Evolutionary conservation across 2,113 vertebrate genomes (phyloP).

Genomic region (Campylorhamphus procurvoides): DNA sequence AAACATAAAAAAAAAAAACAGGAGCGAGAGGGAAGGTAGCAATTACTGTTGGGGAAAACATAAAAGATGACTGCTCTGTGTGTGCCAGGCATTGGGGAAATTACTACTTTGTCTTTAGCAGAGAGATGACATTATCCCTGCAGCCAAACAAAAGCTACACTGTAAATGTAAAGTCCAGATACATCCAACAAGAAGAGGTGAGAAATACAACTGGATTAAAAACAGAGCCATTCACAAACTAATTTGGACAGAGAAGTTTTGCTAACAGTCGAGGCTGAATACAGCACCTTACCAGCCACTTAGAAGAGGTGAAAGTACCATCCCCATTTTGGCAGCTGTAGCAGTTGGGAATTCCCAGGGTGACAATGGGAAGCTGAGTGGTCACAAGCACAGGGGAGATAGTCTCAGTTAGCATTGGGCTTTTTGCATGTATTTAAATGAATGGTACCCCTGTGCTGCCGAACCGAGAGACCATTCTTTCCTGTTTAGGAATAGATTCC

Average conservation of each 20-base stretch:
- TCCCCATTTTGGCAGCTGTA: not conserved
- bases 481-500: not conserved
- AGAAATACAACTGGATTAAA: slow-evolving; percentile 19
- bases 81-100: slow-evolving; percentile 24
- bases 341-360: not conserved
- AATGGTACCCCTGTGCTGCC: not conserved
- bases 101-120: slow-evolving; percentile 59
- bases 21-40: slow-evolving; percentile 29
- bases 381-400: not conserved
- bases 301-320: not conserved
- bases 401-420: not conserved
- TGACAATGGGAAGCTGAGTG: not conserved
- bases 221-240: not conserved
- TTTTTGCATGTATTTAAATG: not conserved
- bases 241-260: not conserved
- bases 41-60: slow-evolving; percentile 61
- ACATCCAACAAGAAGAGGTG: not conserved
- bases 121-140: slow-evolving; percentile 48
- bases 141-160: slow-evolving; percentile 34
- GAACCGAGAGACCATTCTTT: not conserved
- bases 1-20: not conserved
- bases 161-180: slow-evolving; percentile 23
- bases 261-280: not conserved
- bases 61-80: slow-evolving; percentile 44
- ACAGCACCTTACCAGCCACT: not conserved